A percentile compares a stretch with the other conserved stretches of the same genome.
phyloP scores from a whole-genome alignment of 2,113 vertebrate genomes.

The Dipodomys merriami region DNA sequence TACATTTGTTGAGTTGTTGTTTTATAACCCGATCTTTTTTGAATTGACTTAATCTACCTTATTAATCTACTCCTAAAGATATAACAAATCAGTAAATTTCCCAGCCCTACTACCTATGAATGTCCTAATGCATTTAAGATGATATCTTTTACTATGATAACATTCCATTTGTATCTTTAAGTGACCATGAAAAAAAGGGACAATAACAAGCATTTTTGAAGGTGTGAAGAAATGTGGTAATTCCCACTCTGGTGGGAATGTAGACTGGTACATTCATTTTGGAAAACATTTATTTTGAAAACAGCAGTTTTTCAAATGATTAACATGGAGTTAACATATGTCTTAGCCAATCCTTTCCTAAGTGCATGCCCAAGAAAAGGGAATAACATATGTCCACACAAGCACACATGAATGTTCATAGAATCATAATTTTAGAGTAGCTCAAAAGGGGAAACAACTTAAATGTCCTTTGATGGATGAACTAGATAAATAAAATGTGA shows the following conservation, averaged over 20 bases:
- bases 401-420: neutral
- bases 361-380: neutral
- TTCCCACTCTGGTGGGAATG: neutral
- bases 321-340: neutral
- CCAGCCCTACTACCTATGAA: neutral
- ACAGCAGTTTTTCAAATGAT: neutral
- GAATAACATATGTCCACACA: neutral
- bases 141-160: neutral
- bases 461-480: neutral
- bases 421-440: neutral
- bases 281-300: neutral
- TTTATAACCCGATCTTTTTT: conserved; percentile 37
- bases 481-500: neutral
- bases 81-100: neutral
- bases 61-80: neutral
- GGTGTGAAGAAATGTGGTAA: conserved; percentile 15
- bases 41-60: conserved; percentile 8
- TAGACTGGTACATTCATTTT: neutral
- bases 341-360: neutral
- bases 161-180: neutral
- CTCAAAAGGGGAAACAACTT: neutral
- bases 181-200: neutral
- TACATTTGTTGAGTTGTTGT: conserved; percentile 24
- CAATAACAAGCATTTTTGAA: neutral
- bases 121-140: neutral